Evolutionary conservation across 2,113 vertebrate genomes (phyloP).

Genomic region (Crotalus tigris): DNA sequence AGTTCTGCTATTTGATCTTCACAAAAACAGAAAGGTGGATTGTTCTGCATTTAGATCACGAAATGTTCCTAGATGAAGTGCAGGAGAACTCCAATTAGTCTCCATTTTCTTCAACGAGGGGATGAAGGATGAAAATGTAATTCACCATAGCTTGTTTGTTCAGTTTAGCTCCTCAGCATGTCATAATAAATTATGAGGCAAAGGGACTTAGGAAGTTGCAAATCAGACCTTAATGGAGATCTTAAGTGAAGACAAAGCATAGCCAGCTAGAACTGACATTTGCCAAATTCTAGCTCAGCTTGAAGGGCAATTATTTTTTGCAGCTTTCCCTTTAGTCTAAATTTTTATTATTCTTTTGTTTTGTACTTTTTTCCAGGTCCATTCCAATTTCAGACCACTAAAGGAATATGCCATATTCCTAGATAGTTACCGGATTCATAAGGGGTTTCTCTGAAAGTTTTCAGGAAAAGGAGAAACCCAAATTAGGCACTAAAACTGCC

Average conservation of each 20-base stretch:
- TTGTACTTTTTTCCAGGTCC: background rate
- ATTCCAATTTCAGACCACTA: background rate
- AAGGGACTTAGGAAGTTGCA: conserved; percentile 39
- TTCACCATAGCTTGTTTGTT: conserved; percentile 14
- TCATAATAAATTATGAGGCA: conserved; percentile 40
- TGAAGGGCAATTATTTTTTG: conserved; percentile 25
- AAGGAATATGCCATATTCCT: background rate
- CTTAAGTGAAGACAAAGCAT: conserved; percentile 35
- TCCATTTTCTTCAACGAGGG: conserved; percentile 29
- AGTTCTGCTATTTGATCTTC: background rate
- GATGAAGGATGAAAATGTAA: conserved; percentile 23
- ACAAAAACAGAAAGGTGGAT: background rate
- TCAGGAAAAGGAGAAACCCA: background rate
- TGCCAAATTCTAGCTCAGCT: conserved; percentile 31
- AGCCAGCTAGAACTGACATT: conserved; percentile 10
- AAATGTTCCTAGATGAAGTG: conserved; percentile 1
- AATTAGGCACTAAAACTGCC: background rate
- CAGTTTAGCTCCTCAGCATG: conserved; percentile 24
- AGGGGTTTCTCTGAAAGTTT: background rate
- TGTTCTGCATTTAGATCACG: background rate
- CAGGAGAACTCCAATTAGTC: conserved; percentile 26
- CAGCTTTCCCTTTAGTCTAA: conserved; percentile 1
- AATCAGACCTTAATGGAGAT: conserved; percentile 33
- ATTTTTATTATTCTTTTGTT: background rate
- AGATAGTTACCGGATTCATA: background rate